Conservation (phyloP, 2,797 vertebrate genomes). For the Champsocephalus gunnari region DNA sequence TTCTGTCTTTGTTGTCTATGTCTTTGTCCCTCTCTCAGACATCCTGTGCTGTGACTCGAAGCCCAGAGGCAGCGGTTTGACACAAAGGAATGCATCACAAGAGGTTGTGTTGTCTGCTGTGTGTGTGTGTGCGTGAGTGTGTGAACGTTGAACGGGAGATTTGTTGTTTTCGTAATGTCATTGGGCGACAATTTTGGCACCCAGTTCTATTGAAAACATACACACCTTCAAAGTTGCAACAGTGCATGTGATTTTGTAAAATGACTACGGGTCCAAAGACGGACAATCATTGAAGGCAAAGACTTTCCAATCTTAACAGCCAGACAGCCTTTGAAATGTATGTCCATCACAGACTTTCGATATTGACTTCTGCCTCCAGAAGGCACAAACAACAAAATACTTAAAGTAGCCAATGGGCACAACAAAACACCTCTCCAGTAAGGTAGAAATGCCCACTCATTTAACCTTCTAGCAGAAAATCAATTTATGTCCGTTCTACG, state of each 20-base stretch:
- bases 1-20: constrained; percentile 31
- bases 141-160: constrained; percentile 17
- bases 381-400: constrained; percentile 35
- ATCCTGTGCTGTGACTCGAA: constrained; percentile 73
- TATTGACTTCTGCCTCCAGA: constrained; percentile 33
- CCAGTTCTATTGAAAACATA: neutral
- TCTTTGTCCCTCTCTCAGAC: constrained; percentile 54
- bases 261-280: constrained; percentile 9
- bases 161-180: constrained; percentile 43
- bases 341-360: constrained; percentile 33
- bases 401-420: constrained; percentile 48
- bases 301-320: neutral
- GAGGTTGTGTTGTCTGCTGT: constrained; percentile 75
- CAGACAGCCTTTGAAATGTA: constrained; percentile 1
- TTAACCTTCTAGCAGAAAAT: constrained; percentile 68
- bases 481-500: constrained; percentile 55
- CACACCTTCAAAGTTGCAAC: constrained; percentile 6
- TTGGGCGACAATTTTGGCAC: neutral
- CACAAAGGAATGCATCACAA: constrained; percentile 81
- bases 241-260: neutral
- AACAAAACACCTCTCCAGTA: constrained; percentile 45
- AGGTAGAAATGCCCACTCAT: constrained; percentile 38
- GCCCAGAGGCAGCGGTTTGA: constrained; percentile 75
- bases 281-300: constrained; percentile 1
- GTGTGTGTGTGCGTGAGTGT: constrained; percentile 5